Conservation (phyloP, 2,113 vertebrate species). For the Anguilla rostrata region DNA sequence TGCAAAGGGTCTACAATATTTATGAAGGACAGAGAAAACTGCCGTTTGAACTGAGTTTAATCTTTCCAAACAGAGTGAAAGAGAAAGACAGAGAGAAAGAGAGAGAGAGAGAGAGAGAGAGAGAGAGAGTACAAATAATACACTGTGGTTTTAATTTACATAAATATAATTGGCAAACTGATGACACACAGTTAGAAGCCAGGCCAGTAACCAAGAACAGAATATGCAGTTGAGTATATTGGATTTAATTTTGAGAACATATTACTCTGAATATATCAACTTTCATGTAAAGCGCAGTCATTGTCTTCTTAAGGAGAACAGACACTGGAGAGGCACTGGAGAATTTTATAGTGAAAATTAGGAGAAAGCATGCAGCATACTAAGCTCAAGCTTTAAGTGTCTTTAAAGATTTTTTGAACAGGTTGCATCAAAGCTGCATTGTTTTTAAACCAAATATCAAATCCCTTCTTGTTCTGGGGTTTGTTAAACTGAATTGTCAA, state of each 20-base stretch:
- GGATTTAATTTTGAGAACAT: too few relatives aligned
- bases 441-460: background rate
- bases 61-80: background rate
- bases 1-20: constrained; percentile 46
- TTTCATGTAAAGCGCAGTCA: background rate
- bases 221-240: too few relatives aligned
- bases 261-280: too few relatives aligned
- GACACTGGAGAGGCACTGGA: too few relatives aligned
- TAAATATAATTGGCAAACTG: constrained; percentile 10
- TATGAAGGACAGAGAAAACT: constrained; percentile 45
- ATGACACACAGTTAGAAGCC: background rate
- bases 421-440: background rate
- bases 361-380: background rate
- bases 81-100: background rate
- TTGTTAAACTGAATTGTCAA: background rate
- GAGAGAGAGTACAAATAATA: background rate
- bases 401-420: background rate
- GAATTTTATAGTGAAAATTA: background rate
- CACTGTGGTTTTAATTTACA: constrained; percentile 8
- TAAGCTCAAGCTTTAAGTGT: background rate
- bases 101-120: background rate
- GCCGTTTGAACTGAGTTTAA: constrained; percentile 19
- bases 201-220: too few relatives aligned
- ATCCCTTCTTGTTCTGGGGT: background rate
- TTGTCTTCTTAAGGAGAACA: background rate